Evolutionary conservation across 2,888 invertebrate genomes (phyloP), one percentile per base, ranked within the genome.

Genomic region (Entomobrya multifasciata): DNA sequence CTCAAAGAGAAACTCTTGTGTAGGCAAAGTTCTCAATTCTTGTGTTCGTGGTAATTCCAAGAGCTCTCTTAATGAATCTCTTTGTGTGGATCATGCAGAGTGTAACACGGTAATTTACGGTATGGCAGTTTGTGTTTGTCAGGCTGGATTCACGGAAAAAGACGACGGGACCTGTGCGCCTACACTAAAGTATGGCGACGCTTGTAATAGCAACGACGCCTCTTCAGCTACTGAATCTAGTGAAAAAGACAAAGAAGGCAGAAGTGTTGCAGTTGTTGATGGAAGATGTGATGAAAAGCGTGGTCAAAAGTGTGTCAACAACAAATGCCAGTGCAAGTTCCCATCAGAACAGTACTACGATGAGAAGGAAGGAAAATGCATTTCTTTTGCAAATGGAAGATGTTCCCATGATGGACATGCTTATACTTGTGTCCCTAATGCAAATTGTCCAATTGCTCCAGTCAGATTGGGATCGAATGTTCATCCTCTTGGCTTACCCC

Each of bases 11-110:
- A 82, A 67, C 49, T 62, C 79, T 13, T 89, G 89, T 60, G 89
- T 89, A 0, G 89, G 89, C 1, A 89, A 89, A 78, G 88, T 80
- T 20, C 82, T 82, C 15, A 89, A 89, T 25, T 81, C 79, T 49
- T 89, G 89, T 70, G 89, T 89, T 55, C 80, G 55, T n/a, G 78
- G 79, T 11, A 72, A 49, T 49, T 47, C 79, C n/a, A 52, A 47
- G 10, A 65, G 22, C 22, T 20, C 17, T 10, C n/a, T 47, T 20
- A 86, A 88, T 44, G 82, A 86, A 17, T 77, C 87, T 8, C 79
- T 88, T 44, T 89, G 89, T 65, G 85, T 85, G 52, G 86, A 83
- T 0, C 60, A 82, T 44, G 78, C 86, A 1, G 86, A 86, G 30
- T 89, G 89, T 52, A 81, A 84, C 25, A 65, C 80, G 1, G 60